Evolutionary conservation across 2,113 vertebrate genomes (phyloP), one percentile per base, ranked within the genome.

Genomic region (Ochotona curzoniae): DNA sequence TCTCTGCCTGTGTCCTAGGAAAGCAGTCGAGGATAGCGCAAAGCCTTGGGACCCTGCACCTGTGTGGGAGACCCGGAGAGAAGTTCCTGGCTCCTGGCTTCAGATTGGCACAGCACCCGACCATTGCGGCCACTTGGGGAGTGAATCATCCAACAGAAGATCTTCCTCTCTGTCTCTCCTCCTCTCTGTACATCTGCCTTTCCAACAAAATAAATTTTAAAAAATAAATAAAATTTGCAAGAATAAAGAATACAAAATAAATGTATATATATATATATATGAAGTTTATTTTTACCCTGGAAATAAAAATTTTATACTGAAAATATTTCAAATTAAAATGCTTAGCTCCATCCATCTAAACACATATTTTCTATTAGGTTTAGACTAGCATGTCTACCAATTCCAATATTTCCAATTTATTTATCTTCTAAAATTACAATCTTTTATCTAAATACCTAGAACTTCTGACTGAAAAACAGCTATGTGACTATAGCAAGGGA

Each of bases 211-310:
- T n/a, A n/a, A n/a, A n/a, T n/a, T n/a, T n/a, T n/a, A n/a, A n/a
- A n/a, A n/a, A n/a, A n/a, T n/a, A n/a, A n/a, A n/a, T n/a, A n/a
- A n/a, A n/a, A n/a, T n/a, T n/a, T n/a, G n/a, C n/a, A n/a, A n/a
- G 57, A 85, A 94, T 90, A 93, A 87, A 86, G 61, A 89, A 96
- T 80, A 83, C 83, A 96, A 88, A 94, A 30, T 90, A 95, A 70
- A 26, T 35, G 89, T 86, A 47, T 91, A 84, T 93, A 88, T 83
- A n/a, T 91, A 82, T n/a, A n/a, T n/a, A n/a, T n/a, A n/a, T 96
- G 26, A 95, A 87, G 38, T 91, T 90, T 88, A 74, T 80, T 89
- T 63, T 84, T 67, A 18, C 69, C 61, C 82, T 81, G 66, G 67
- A 10, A 91, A 93, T 38, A 93, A 89, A 95, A 87, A 92, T 63